Base-by-base conservation (phyloP, 2,888 invertebrate genomes). In the Ypsolopha scabrella region DNA sequence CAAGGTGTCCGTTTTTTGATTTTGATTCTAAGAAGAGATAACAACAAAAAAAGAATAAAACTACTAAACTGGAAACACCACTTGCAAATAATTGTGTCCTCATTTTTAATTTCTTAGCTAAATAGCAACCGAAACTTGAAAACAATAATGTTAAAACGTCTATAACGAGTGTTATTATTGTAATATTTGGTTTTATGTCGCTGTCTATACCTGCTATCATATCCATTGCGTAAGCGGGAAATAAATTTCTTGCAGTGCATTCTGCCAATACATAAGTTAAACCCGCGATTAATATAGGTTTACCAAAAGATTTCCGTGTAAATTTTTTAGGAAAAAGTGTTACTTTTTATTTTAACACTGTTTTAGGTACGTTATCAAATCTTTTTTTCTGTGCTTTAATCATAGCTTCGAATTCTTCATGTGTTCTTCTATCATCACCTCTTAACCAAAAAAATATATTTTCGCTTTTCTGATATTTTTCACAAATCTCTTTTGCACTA, bases 171-270 rank as follows among this genome's bases (percentile, higher is more conserved):
- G 33, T 14, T 10, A 13, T 33, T 1, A 67, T 72, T 39, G 70
- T 75, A 37, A 10, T n/a, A 10, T 35, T 24, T 2, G 38, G 7
- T 14, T 37, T n/a, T n/a, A n/a, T n/a, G 14, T 37, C 37, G 10
- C 35, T 33, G n/a, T 47, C 39, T 7, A 53, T 47, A 11, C 44
- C 48, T 10, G 24, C 24, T 13, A 53, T 67, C 1, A 80, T 75
- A 52, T 74, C 69, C 11, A 69, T 44, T 3, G 77, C 79, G 37
- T 72, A 80, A 0, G 72, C 67, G 0, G 79, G 72, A 11, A 80
- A 75, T 0, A 68, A 57, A 41, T 80, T 76, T 37, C 75, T 64
- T 0, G 79, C 77, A 44, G 72, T 67, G 2, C 62, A 47, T 56
- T 80, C 80, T 0, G 74, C 50, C 2, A 80, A 51, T 1, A 72